Conservation (phyloP, 2,888 invertebrate genomes). For the Eupithecia pulchellata region DNA sequence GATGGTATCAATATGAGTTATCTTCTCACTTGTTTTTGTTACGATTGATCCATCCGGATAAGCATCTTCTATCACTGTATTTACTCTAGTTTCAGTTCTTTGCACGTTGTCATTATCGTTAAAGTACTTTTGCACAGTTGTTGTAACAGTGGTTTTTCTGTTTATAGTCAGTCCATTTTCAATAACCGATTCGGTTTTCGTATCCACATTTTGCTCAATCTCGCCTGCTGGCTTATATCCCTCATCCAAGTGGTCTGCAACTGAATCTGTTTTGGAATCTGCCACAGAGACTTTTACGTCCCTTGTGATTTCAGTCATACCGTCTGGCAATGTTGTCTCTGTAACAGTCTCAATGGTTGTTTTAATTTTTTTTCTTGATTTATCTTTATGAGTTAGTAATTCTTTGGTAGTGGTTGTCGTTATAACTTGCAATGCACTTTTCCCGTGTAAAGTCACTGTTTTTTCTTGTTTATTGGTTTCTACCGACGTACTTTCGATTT, state of each 20-base stretch:
- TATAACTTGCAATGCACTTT: conserved; percentile 68
- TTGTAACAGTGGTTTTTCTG: conserved; percentile 67
- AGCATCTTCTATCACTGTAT: conserved; percentile 71
- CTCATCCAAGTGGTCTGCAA: conserved; percentile 53
- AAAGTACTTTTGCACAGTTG: conserved; percentile 60
- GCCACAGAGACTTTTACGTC: conserved; percentile 73
- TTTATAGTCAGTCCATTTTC: conserved; percentile 65
- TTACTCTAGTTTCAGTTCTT: conserved; percentile 67
- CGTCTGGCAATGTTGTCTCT: conserved; percentile 69
- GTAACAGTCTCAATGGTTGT: conserved; percentile 74
- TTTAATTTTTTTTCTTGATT: conserved; percentile 69
- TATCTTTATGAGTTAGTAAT: conserved; percentile 64
- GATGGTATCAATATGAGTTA: conserved; percentile 65
- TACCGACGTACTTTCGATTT: conserved; percentile 65
- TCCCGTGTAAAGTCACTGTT: conserved; percentile 62
- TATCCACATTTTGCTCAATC: conserved; percentile 60
- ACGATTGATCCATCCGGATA: conserved; percentile 73
- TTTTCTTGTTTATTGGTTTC: conserved; percentile 68
- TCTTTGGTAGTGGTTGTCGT: conserved; percentile 74
- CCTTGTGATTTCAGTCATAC: conserved; percentile 74
- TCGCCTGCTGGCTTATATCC: conserved; percentile 59
- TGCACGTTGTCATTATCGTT: conserved; percentile 55
- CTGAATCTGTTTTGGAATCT: conserved; percentile 58
- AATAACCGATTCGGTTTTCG: conserved; percentile 56
- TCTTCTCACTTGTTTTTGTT: conserved; percentile 74